Base-by-base conservation (phyloP, 2,797 vertebrate species). In the Phrynocephalus forsythii region DNA sequence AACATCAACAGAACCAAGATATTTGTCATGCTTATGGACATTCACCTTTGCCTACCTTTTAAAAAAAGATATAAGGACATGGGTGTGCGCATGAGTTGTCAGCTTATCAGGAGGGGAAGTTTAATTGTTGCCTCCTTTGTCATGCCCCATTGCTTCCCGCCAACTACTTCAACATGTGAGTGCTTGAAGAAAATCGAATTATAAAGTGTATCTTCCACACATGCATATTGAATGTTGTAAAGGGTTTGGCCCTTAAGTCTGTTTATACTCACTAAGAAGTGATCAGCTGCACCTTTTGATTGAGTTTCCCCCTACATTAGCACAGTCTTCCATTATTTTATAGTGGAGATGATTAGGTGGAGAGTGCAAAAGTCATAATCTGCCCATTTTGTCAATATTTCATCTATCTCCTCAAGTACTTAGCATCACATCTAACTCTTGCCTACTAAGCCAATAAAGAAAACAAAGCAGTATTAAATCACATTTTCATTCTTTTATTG, bases 361-460 rank as follows among this genome's bases (percentile, higher is more conserved):
- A 44, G 6, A 48, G 22, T 78, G 38, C 50, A 79, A 10, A 38
- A 83, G 9, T 3, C n/a, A 79, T 33, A 26, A 63, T 60, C 4
- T 79, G 67, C 18, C 71, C 33, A 44, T 83, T 83, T 87, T 71
- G 11, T 87, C 77, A 5, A n/a, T 73, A 30, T 88, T 79, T 81
- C 60, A 48, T 8, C 38, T 76, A 4, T 30, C 50, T n/a, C 38
- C 8, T 81, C 33, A 67, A 76, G 72, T 63, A 24, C 33, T 33
- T 79, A 71, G 38, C 18, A 48, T 72, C 66, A 79, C 26, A 8
- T 69, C n/a, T 78, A 44, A n/a, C 66, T 48, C 66, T 84, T 60
- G 33, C 5, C 1, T 18, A 30, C 56, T 72, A 56, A 83, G 79
- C 33, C 28, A 79, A 72, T 30, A 78, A 79, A 56, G 26, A 79